Base-by-base conservation (phyloP, 2,113 vertebrate genomes). In the Notiomystis cincta region DNA sequence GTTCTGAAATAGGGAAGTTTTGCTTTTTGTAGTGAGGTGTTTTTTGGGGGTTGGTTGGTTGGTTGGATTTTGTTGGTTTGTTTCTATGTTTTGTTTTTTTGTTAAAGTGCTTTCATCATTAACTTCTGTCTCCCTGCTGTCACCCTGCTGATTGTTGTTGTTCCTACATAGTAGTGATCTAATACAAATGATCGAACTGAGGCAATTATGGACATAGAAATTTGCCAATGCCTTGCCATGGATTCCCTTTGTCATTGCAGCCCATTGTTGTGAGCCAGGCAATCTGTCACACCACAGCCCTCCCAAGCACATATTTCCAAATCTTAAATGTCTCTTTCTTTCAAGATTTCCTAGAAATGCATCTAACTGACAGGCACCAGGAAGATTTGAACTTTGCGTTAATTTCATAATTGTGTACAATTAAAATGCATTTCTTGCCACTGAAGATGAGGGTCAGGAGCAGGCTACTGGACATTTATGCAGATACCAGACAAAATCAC, bases 31-130 rank as follows among this genome's bases (percentile, higher is more conserved):
- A 35, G 11, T 40, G 7, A 38, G 19, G 7, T 30, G 2, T 2
- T 22, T 67, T 44, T 42, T 2, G 5, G 9, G 6, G 8, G 5
- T 80, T 22, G 35, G 24, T 33, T 57, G 11, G 31, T 37, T 42
- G 33, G 8, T 42, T 25, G 12, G 5, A 2, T 11, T 48, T 51
- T n/a, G 2, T 51, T 42, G 6, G 8, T 62, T 75, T 7, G 3
- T 42, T 60, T 50, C 7, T 50, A 6, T 15, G 1, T 10, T 50
- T 14, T 31, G 7, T 0, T 11, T 24, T 15, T 9, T n/a, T 51
- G 11, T 42, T 57, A 14, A 44, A 51, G 45, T 65, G 6, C 21
- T 37, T 92, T 88, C 4, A 31, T 61, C 13, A 13, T 57, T 69
- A 69, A n/a, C 7, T 82, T 84, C 11, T 87, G 14, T 25, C 44